phyloP scores from a whole-genome alignment of 2,888 invertebrate species.

The Dolichopus griseipennis region DNA sequence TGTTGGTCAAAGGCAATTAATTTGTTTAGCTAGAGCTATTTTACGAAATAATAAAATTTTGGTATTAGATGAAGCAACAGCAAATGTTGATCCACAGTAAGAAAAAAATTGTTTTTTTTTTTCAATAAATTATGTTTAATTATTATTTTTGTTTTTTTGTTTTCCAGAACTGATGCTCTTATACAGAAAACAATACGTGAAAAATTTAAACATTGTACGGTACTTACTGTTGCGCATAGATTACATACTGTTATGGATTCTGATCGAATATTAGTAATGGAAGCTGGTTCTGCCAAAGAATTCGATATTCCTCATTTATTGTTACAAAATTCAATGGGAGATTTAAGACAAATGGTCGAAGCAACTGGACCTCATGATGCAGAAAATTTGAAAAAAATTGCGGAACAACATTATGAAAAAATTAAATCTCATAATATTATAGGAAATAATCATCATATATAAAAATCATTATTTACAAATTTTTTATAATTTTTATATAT shows the following conservation, averaged over 20 bases:
- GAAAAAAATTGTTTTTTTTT: conserved; percentile 14
- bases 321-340: conserved; percentile 51
- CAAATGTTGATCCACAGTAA: conserved; percentile 57
- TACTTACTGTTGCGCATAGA: conserved; percentile 84
- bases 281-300: conserved; percentile 66
- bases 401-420: conserved; percentile 39
- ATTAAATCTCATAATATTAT: conserved; percentile 13
- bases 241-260: conserved; percentile 91
- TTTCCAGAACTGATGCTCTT: conserved; percentile 60
- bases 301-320: conserved; percentile 61
- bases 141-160: conserved; percentile 40
- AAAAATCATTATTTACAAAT: too few species aligned
- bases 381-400: conserved; percentile 44
- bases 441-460: too few species aligned
- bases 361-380: conserved; percentile 53
- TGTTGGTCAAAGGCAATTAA: conserved; percentile 58
- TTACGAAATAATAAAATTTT: conserved; percentile 53
- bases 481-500: too few species aligned
- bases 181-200: conserved; percentile 76
- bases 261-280: conserved; percentile 79
- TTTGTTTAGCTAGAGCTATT: conserved; percentile 59
- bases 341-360: conserved; percentile 60
- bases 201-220: conserved; percentile 74
- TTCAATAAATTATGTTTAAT: not conserved
- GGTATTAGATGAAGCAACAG: conserved; percentile 61